Conservation (phyloP, 2,797 vertebrate genomes). For the Sebastes minor region DNA sequence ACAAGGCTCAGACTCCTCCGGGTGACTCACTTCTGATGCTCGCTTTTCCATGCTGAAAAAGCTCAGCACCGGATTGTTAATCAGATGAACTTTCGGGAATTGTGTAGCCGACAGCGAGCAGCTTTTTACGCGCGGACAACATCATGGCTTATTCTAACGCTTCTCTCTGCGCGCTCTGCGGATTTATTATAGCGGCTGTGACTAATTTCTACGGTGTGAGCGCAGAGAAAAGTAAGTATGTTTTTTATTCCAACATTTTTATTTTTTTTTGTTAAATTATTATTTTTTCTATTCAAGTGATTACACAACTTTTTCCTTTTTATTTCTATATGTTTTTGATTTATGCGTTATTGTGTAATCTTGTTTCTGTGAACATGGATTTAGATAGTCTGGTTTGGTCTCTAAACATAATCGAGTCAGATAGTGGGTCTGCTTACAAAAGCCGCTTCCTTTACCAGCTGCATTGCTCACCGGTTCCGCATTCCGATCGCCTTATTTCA, state of each 20-base stretch:
- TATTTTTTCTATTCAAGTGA: too few relatives aligned
- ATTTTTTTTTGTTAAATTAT: neutral
- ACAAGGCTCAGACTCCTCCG: slow-evolving; percentile 81
- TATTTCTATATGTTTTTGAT: neutral
- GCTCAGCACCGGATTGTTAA: slow-evolving; percentile 67
- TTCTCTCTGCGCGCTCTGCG: slow-evolving; percentile 68
- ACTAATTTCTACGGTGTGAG: slow-evolving; percentile 62
- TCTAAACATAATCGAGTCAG: slow-evolving; percentile 56
- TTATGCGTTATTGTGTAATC: neutral
- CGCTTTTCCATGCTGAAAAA: slow-evolving; percentile 78
- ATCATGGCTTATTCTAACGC: slow-evolving; percentile 67
- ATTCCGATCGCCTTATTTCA: slow-evolving; percentile 85
- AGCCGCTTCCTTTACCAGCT: slow-evolving; percentile 80
- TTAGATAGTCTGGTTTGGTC: slow-evolving; percentile 18
- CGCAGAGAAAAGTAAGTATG: slow-evolving; percentile 81
- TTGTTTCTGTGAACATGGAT: slow-evolving; percentile 48
- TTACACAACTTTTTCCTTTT: neutral
- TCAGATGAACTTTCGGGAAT: slow-evolving; percentile 78
- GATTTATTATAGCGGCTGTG: slow-evolving; percentile 71
- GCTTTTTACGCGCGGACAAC: slow-evolving; percentile 39
- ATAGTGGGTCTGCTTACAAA: slow-evolving; percentile 63
- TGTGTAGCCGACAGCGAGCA: slow-evolving; percentile 58
- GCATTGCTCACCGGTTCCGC: slow-evolving; percentile 86
- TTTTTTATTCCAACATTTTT: neutral
- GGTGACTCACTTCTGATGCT: slow-evolving; percentile 84